phyloP scores from a whole-genome alignment of 2,113 vertebrate species.

The Pipa parva region DNA sequence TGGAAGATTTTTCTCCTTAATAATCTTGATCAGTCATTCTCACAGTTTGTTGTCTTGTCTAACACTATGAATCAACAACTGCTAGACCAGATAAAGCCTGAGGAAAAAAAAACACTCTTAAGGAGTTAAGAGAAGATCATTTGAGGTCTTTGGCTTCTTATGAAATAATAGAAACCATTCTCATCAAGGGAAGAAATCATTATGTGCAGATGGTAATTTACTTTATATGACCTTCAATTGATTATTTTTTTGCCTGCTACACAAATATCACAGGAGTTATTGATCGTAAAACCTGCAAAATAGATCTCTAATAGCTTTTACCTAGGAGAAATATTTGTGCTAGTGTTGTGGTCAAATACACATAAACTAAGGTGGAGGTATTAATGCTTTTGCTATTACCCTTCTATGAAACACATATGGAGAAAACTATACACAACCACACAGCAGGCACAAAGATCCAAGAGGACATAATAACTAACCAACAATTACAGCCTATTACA shows the following conservation, averaged over 20 bases:
- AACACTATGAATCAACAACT: too few relatives aligned
- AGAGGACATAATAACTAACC: conserved; percentile 58
- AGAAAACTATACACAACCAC: conserved; percentile 51
- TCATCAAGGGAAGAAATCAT: conserved; percentile 83
- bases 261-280: conserved; percentile 89
- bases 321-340: conserved; percentile 80
- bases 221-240: conserved; percentile 86
- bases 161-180: conserved; percentile 82
- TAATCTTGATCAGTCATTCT: too few relatives aligned
- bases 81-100: background rate
- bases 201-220: conserved; percentile 84
- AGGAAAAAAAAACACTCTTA: background rate
- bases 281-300: conserved; percentile 84
- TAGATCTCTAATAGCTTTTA: conserved; percentile 88
- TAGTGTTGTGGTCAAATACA: conserved; percentile 74
- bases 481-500: conserved; percentile 60
- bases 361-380: conserved; percentile 75
- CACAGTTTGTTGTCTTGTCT: too few relatives aligned
- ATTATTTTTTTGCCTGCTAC: conserved; percentile 81
- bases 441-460: conserved; percentile 50
- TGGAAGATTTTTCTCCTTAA: too few relatives aligned
- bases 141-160: conserved; percentile 57
- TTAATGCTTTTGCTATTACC: conserved; percentile 81
- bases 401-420: conserved; percentile 63
- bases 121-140: conserved; percentile 40